Conservation (phyloP, 1,140 invertebrate genomes). For the Brachionus manjavacas region DNA sequence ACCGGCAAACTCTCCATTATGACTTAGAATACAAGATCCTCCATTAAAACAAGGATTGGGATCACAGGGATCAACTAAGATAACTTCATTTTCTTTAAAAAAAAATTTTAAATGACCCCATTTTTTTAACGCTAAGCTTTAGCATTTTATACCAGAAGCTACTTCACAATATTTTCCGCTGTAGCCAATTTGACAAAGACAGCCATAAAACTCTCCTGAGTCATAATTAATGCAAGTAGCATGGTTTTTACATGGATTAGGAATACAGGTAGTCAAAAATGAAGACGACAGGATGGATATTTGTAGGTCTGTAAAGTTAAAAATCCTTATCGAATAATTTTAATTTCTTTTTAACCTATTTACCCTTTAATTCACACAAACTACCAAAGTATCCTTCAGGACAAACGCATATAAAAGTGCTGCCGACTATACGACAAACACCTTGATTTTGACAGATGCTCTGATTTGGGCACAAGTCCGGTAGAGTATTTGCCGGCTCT, state of each 20-base stretch:
- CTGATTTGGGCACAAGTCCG: constrained; percentile 19
- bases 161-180: constrained; percentile 30
- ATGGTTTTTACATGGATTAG: constrained; percentile 35
- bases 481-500: background rate
- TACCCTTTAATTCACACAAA: constrained; percentile 23
- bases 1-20: constrained; percentile 8
- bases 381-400: constrained; percentile 32
- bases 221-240: constrained; percentile 17
- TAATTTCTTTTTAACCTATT: background rate
- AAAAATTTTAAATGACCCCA: background rate
- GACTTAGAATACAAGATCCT: constrained; percentile 60
- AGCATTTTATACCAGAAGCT: background rate
- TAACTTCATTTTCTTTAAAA: background rate
- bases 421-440: constrained; percentile 25
- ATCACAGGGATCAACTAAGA: background rate
- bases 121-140: background rate
- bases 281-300: background rate
- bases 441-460: constrained; percentile 33
- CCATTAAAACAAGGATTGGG: constrained; percentile 63
- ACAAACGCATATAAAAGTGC: constrained; percentile 40
- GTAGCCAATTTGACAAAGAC: constrained; percentile 31
- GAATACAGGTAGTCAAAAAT: background rate
- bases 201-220: background rate
- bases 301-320: background rate
- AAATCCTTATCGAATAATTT: background rate